Percentiles rank a stretch among this genome's conserved stretches.
These are phyloP conservation scores for Hipposideros larvatus DNA, from an alignment of 2,797 vertebrate species.

Conservation along the genomic window DNA sequence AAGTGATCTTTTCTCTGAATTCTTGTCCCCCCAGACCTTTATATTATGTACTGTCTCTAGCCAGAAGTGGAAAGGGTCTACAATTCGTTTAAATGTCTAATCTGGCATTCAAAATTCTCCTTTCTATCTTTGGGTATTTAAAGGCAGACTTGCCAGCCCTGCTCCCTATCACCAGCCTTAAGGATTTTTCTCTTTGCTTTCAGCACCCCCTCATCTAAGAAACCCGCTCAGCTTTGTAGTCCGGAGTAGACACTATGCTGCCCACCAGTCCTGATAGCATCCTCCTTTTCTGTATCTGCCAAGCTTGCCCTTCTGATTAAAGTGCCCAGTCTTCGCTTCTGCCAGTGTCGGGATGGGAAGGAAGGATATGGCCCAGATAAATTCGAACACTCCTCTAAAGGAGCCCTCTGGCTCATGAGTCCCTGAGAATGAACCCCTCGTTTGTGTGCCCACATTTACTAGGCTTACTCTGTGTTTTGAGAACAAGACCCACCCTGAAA, in stretches of 20 bases:
- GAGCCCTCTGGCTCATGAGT: background rate
- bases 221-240: background rate
- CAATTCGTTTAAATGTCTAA: background rate
- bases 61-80: background rate
- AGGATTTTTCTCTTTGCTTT: background rate
- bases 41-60: background rate
- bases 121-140: background rate
- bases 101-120: background rate
- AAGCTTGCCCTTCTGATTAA: background rate
- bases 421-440: background rate
- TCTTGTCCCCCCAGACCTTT: background rate
- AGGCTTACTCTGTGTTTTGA: background rate
- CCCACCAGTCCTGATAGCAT: background rate
- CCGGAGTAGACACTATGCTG: fast-evolving
- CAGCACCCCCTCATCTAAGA: background rate
- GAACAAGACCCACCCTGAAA: background rate
- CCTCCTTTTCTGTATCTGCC: background rate
- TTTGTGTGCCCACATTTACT: background rate
- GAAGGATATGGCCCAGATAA: background rate
- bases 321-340: background rate
- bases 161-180: background rate
- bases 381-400: background rate
- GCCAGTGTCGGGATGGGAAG: background rate
- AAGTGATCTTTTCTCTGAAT: background rate
- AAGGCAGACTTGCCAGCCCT: background rate